Evolutionary conservation across 2,113 vertebrate species (phyloP).

Genomic region (Agelaius phoeniceus): DNA sequence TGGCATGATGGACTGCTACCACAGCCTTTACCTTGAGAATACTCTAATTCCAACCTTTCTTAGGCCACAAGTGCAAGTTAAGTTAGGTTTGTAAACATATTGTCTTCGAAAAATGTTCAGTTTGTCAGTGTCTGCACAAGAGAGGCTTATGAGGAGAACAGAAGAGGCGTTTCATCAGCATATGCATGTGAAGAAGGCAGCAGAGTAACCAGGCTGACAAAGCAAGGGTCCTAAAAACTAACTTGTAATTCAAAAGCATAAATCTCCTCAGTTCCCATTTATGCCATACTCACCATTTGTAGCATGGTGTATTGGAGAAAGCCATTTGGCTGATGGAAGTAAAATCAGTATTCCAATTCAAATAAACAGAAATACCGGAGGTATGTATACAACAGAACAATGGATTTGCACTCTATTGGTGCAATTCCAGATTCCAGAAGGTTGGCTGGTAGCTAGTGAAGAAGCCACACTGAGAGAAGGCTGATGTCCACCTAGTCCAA

Average conservation of each 20-base stretch:
- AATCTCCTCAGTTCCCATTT: background rate
- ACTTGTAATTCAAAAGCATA: background rate
- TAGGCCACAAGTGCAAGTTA: background rate
- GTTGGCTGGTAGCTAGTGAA: background rate
- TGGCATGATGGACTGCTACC: background rate
- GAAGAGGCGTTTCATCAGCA: background rate
- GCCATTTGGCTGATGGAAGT: background rate
- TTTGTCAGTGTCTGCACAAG: background rate
- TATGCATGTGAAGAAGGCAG: background rate
- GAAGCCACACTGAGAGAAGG: background rate
- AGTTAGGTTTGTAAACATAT: background rate
- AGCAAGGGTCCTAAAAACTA: background rate
- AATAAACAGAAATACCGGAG: background rate
- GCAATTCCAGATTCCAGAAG: background rate
- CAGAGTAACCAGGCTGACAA: background rate
- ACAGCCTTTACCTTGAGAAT: background rate
- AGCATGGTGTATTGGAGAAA: background rate
- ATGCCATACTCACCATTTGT: fast-evolving
- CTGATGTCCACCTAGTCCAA: background rate
- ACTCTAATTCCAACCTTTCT: background rate
- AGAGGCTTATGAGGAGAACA: background rate
- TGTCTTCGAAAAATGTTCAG: background rate
- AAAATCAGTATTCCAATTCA: background rate
- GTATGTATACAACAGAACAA: background rate
- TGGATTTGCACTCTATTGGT: background rate